Evolutionary conservation across 2,888 invertebrate species (phyloP), one percentile per base, ranked within the genome.

Genomic region (Macaria notata): DNA sequence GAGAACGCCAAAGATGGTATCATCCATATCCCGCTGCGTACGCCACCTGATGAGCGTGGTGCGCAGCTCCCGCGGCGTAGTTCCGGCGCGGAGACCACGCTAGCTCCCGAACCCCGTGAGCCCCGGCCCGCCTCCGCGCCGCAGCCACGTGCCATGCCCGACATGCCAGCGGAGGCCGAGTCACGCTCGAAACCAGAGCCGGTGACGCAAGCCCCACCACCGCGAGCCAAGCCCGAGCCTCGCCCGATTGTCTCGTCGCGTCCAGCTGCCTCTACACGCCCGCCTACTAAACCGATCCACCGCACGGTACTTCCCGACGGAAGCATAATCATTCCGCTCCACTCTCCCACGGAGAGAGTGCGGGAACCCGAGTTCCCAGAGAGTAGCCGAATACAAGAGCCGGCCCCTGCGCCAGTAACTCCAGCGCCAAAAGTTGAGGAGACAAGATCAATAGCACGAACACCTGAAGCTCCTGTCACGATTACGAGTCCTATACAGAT

Each of bases 21-120:
- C 54, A 94, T 96, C 53, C 93, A 95, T 64, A 95, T 96, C 69
- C 95, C 95, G 0, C 78, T 96, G 56, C 95, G 94, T 63, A 95
- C 95, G n/a, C 95, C 95, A 3, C 94, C 94, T 0, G 94, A 94
- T 62, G 95, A 94, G 72, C 87, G 91, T 49, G 89, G 65, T 7
- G 61, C 74, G 3, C 69, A 71, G n/a, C 59, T 56, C 4, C 36
- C 60, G 31, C 68, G 66, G 3, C 67, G 69, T 5, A 66, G 64
- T n/a, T 63, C 71, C 6, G 68, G 70, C 6, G 43, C 58, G 9
- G 69, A 65, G 60, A 53, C 30, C 44, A 61, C 3, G 52, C 65
- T 4, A 78, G 66, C 58, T 75, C 64, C 49, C 70, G 55, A 49
- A 70, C 6, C 39, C 5, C 60, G 36, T 76, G 64, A 41, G n/a